Percentiles rank a stretch among this genome's conserved stretches.
Conservation (phyloP, 2,113 vertebrate genomes). For the Agapornis roseicollis region DNA sequence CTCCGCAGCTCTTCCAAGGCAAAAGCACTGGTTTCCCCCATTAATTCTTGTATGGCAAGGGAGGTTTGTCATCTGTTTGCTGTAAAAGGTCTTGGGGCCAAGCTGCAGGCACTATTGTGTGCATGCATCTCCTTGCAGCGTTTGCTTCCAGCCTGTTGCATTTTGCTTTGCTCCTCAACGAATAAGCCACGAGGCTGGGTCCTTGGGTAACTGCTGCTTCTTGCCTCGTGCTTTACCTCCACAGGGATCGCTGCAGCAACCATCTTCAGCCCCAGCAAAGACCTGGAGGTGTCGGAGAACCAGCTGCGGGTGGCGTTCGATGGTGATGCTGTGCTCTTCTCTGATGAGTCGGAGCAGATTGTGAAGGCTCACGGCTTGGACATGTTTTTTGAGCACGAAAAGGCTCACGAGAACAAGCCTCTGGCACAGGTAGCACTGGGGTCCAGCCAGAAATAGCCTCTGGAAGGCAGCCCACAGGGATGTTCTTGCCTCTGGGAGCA, state of each 20-base stretch:
- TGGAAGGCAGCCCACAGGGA: neutral
- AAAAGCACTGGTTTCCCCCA: neutral
- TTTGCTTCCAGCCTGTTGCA: neutral
- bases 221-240: neutral
- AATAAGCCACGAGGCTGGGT: accelerated
- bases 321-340: slow-evolving; percentile 93
- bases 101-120: neutral
- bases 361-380: slow-evolving; percentile 92
- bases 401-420: slow-evolving; percentile 89
- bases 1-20: neutral
- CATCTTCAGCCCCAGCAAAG: slow-evolving; percentile 89
- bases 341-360: slow-evolving; percentile 92
- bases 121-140: neutral
- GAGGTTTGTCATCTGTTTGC: neutral
- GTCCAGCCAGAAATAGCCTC: neutral
- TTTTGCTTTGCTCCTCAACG: neutral
- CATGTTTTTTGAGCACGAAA: slow-evolving; percentile 93
- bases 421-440: slow-evolving; percentile 84
- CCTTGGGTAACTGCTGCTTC: neutral
- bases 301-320: slow-evolving; percentile 95
- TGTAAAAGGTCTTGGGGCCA: neutral
- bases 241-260: slow-evolving; percentile 93
- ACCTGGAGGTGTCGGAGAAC: slow-evolving; percentile 81
- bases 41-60: neutral
- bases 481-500: neutral